These are phyloP conservation scores for Macrobrachium nipponense DNA, from an alignment of 1,140 invertebrate species.

Conservation along the genomic window DNA sequence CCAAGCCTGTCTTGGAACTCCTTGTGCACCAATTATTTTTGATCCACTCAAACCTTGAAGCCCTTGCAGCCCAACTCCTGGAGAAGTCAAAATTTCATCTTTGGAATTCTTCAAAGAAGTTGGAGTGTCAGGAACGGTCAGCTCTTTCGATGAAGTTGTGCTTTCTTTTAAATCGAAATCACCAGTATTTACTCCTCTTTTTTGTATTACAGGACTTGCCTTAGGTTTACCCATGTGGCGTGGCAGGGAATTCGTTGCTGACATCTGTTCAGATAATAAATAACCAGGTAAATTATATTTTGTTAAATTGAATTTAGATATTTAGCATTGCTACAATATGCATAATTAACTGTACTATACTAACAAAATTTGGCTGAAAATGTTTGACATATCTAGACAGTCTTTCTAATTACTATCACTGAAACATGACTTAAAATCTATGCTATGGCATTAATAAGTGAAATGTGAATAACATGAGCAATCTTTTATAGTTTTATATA, in stretches of 20 bases:
- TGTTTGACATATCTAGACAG: too few species aligned
- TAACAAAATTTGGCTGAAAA: too few species aligned
- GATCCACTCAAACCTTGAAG: constrained; percentile 53
- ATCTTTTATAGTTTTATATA: too few species aligned
- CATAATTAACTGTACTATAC: too few species aligned
- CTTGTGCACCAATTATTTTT: constrained; percentile 42
- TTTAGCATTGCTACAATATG: too few species aligned
- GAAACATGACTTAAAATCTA: too few species aligned
- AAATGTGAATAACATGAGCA: too few species aligned
- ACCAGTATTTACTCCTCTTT: constrained; percentile 46
- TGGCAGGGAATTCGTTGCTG: constrained; percentile 40
- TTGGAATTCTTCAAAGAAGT: constrained; percentile 3
- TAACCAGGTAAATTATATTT: too few species aligned
- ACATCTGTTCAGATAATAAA: background rate
- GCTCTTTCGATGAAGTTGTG: constrained; percentile 22
- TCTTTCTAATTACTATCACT: too few species aligned
- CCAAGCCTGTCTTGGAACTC: constrained; percentile 31
- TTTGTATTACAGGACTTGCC: constrained; percentile 30
- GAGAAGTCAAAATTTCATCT: background rate
- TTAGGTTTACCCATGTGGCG: constrained; percentile 44
- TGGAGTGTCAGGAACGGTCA: constrained; percentile 29
- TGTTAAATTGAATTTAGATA: too few species aligned
- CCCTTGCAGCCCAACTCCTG: constrained; percentile 40
- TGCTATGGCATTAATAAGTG: too few species aligned
- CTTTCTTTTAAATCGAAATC: constrained; percentile 33